Conservation (phyloP, 2,888 invertebrate genomes). For the Eurois occulta region DNA sequence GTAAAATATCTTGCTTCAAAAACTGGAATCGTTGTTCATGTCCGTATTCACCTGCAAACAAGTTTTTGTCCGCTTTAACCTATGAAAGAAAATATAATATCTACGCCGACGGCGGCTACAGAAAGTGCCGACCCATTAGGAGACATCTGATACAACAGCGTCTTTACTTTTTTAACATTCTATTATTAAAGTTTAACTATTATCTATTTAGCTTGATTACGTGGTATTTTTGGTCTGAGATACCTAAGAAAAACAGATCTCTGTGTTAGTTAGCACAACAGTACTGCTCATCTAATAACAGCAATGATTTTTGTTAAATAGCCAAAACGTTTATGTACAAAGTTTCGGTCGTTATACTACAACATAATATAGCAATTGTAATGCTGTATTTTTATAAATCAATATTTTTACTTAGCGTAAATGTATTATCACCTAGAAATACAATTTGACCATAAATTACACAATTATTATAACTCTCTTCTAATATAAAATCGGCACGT, state of each 20-base stretch:
- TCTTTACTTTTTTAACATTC: constrained; percentile 40
- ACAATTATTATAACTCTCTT: constrained; percentile 3
- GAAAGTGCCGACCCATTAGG: constrained; percentile 59
- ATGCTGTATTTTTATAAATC: too few species aligned
- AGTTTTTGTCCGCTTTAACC: constrained; percentile 28
- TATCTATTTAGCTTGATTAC: neutral
- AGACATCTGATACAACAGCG: constrained; percentile 59
- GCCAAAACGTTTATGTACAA: neutral
- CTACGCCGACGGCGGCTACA: constrained; percentile 30
- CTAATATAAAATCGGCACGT: constrained; percentile 13
- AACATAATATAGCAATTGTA: too few species aligned
- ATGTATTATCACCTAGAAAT: neutral
- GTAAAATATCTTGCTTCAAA: neutral
- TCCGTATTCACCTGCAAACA: constrained; percentile 14
- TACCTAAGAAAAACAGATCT: too few species aligned
- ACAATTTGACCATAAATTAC: constrained; percentile 7
- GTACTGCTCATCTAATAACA: neutral
- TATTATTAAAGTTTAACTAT: constrained; percentile 20
- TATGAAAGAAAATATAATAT: constrained; percentile 50
- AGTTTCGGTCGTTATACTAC: too few species aligned
- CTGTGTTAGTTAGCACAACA: neutral
- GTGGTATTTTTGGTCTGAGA: neutral
- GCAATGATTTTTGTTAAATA: neutral
- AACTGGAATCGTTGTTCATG: neutral
- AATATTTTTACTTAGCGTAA: neutral